Base-by-base conservation (phyloP, 37 sponge, comb jelly and placozoan species). In the Cliona cf. orientalis region DNA sequence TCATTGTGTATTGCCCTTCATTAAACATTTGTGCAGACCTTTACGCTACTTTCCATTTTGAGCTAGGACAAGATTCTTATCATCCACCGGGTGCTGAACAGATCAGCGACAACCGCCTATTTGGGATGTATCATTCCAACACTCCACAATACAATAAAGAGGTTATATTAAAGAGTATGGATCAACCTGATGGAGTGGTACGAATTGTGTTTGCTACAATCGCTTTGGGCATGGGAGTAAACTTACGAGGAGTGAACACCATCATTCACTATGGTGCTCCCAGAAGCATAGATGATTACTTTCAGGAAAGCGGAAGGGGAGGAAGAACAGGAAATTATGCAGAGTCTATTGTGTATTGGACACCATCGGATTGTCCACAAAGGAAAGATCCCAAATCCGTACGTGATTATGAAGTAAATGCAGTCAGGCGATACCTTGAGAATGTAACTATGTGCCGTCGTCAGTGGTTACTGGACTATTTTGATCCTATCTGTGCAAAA, bases 151-250 rank as follows among this genome's bases (percentile, higher is more conserved):
- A 79, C 46, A 85, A 78, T 42, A 85, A 78, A 45, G 42, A 80
- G 21, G 49, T 70, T 26, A 58, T 85, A 11, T 33, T 85, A 29
- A 19, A 80, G 45, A 85, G 86, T 31, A 44, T 85, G 2, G 31
- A 14, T 26, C 7, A 71, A 25, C 40, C 61, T 37, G 80, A 85
- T 70, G 80, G 86, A 21, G 64, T 79, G 21, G 61, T 85, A 58
- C 46, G 81, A 29, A 76, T 87, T 14, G 83, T 87, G 17, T 87
- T 87, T 81, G 88, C 88, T 3, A 87, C 88, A 34, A 72, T 74
- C 1, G 88, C 88, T 28, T 68, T 87, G 9, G 88, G 82, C 23
- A 81, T 87, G 88, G 78, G 86, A 46, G 59, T 85, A 5, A 35
- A 85, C 61, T 37, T 66, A 1, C 14, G 5, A 32, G 69, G 42